Conservation (phyloP, 2,888 invertebrate genomes). For the Aporophyla lueneburgensis region DNA sequence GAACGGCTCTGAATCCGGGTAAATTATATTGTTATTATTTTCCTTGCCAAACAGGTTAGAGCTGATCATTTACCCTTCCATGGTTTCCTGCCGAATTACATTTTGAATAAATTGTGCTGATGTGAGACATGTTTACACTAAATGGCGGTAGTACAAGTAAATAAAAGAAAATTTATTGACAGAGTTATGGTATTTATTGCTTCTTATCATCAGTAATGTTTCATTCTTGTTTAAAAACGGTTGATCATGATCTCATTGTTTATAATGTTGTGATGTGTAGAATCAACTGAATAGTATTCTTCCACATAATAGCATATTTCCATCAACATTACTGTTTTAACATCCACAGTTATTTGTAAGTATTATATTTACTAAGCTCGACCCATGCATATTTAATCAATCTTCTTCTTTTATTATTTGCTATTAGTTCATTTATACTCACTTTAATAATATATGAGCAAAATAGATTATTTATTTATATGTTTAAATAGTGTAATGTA, state of each 20-base stretch:
- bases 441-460: background rate
- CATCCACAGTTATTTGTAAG: background rate
- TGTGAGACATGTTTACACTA: slow-evolving; percentile 26
- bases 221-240: slow-evolving; percentile 19
- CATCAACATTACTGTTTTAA: background rate
- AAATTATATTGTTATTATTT: slow-evolving; percentile 80
- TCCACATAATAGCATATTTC: background rate
- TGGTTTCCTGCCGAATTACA: slow-evolving; percentile 18
- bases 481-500: background rate
- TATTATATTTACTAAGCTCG: background rate
- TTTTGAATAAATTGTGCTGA: slow-evolving; percentile 10
- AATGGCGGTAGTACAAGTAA: slow-evolving; percentile 14
- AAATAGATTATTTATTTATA: too few species aligned
- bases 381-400: background rate
- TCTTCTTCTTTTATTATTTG: background rate
- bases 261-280: slow-evolving; percentile 24
- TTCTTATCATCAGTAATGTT: slow-evolving; percentile 4
- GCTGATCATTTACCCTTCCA: background rate
- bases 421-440: too few species aligned
- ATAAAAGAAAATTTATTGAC: slow-evolving; percentile 7
- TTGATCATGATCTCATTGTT: slow-evolving; percentile 56
- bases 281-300: slow-evolving; percentile 27
- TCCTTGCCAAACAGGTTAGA: slow-evolving; percentile 72
- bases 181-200: slow-evolving; percentile 21
- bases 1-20: slow-evolving; percentile 96